Percentiles rank a stretch among this genome's conserved stretches.
Evolutionary conservation across 92 coral and sea anemone species (phyloP).

Genomic region (Actinernus sp.): DNA sequence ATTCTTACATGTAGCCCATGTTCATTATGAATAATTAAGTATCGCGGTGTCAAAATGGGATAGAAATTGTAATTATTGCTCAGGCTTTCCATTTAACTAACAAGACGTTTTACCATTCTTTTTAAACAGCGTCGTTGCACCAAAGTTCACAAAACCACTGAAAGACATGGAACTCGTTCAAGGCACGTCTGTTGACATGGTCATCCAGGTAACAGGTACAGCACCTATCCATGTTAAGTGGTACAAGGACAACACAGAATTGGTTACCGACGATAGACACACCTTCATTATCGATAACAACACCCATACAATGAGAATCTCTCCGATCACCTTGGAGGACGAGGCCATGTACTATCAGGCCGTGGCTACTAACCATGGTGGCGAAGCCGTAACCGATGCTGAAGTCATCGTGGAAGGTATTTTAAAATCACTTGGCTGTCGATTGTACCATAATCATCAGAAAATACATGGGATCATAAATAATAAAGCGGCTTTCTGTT

Average conservation of each 20-base stretch:
- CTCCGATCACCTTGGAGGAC: conserved; percentile 67
- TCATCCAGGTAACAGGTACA: conserved; percentile 62
- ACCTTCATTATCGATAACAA: conserved; percentile 60
- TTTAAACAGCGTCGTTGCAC: conserved; percentile 58
- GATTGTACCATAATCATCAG: background rate
- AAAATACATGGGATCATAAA: background rate
- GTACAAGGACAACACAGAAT: conserved; percentile 69
- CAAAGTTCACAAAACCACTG: conserved; percentile 77
- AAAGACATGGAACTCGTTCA: conserved; percentile 69
- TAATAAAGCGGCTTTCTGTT: too few species aligned
- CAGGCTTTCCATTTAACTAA: too few species aligned
- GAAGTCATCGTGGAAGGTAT: conserved; percentile 85
- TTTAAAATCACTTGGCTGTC: background rate
- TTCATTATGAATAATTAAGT: too few species aligned
- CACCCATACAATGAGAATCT: conserved; percentile 56
- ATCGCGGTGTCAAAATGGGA: too few species aligned
- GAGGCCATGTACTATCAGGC: conserved; percentile 79
- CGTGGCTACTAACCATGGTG: conserved; percentile 86
- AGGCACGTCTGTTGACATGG: conserved; percentile 65
- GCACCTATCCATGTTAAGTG: conserved; percentile 68
- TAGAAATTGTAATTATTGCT: too few species aligned
- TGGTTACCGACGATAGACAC: conserved; percentile 50
- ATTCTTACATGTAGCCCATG: too few species aligned
- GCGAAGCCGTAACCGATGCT: conserved; percentile 76
- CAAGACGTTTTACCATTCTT: too few species aligned